Conservation (phyloP, 1,140 invertebrate genomes). For the Cepaea nemoralis region DNA sequence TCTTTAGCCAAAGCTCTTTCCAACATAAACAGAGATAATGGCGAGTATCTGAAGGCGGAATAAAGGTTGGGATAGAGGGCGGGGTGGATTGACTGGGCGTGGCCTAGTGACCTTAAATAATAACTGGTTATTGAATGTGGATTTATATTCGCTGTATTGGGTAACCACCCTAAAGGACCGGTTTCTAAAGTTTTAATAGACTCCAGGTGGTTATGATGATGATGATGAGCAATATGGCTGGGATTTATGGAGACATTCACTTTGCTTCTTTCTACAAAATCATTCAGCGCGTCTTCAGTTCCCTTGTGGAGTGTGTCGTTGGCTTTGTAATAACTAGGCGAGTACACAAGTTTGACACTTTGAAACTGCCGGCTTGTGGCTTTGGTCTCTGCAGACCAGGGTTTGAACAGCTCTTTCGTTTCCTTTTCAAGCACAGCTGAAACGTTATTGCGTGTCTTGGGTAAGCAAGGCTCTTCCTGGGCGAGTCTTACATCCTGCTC, state of each 20-base stretch:
- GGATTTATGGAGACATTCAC: too few relatives aligned
- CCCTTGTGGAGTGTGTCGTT: neutral
- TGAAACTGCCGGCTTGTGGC: neutral
- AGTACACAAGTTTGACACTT: neutral
- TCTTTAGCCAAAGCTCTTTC: neutral
- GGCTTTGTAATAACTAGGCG: neutral
- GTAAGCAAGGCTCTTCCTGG: too few relatives aligned
- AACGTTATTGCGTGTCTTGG: neutral
- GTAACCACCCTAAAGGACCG: neutral
- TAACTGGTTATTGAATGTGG: neutral
- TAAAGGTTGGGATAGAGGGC: neutral
- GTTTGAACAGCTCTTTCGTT: neutral
- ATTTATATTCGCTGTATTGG: neutral
- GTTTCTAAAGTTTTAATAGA: neutral
- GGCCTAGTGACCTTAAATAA: neutral
- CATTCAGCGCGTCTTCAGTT: neutral
- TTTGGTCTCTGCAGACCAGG: neutral
- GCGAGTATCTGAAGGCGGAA: neutral
- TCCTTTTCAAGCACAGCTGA: neutral
- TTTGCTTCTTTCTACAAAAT: neutral
- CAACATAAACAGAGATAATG: neutral
- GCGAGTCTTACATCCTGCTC: too few relatives aligned
- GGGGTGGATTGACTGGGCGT: neutral
- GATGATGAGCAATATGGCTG: neutral
- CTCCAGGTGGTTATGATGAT: neutral